Percentiles rank a stretch among this genome's conserved stretches.
phyloP scores from a whole-genome alignment of 1,140 invertebrate genomes.

The Ooceraea biroi region DNA sequence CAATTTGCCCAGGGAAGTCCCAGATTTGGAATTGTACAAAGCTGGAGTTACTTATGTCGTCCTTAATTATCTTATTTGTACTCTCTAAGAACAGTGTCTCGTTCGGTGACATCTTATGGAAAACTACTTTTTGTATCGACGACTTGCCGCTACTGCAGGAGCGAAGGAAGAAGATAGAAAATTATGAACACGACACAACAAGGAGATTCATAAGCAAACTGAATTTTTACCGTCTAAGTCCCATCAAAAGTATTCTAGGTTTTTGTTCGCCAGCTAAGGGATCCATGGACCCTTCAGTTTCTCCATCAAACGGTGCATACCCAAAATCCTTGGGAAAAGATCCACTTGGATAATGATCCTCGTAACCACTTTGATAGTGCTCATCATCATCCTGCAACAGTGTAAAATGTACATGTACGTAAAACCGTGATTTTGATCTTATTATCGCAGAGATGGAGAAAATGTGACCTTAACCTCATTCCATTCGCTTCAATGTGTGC shows the following conservation, averaged over 20 bases:
- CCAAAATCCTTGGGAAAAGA: constrained; percentile 97
- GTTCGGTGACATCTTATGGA: constrained; percentile 99
- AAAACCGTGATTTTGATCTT: neutral
- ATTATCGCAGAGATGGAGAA: neutral
- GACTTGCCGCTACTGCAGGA: constrained; percentile 97
- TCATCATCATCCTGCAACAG: constrained; percentile 84
- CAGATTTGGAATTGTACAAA: constrained; percentile 99
- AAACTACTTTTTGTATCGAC: constrained; percentile 99
- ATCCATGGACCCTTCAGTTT: constrained; percentile 88
- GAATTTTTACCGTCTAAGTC: constrained; percentile 92
- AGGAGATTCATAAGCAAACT: neutral
- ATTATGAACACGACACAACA: constrained; percentile 23
- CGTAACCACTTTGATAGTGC: constrained; percentile 88
- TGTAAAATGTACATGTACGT: neutral
- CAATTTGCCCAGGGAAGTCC: constrained; percentile 99
- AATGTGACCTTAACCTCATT: neutral
- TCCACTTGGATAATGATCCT: constrained; percentile 86
- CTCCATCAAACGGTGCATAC: constrained; percentile 94
- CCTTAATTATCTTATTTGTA: constrained; percentile 99
- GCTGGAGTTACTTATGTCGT: constrained; percentile 98
- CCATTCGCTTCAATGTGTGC: neutral
- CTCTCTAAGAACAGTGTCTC: constrained; percentile 99
- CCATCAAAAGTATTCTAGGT: constrained; percentile 98
- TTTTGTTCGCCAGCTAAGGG: constrained; percentile 91
- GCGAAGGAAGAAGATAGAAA: constrained; percentile 66